Percentiles rank a stretch among this genome's conserved stretches.
Evolutionary conservation across 2,113 vertebrate genomes (phyloP).

Genomic region (Turnix velox): DNA sequence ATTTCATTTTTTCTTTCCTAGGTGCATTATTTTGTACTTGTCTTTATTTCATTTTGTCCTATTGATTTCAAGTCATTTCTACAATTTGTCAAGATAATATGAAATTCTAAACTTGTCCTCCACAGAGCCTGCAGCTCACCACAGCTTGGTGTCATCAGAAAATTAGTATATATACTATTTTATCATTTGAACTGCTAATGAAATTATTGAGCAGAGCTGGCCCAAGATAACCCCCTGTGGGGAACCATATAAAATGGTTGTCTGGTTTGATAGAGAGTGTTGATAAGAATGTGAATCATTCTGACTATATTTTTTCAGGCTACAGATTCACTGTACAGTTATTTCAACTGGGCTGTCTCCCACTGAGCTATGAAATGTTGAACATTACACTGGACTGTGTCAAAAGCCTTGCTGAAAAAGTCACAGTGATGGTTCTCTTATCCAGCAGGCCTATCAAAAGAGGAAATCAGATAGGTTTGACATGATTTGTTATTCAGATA

Average conservation of each 20-base stretch:
- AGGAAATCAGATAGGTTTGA: neutral
- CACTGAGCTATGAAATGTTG: neutral
- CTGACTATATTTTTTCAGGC: neutral
- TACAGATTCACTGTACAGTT: neutral
- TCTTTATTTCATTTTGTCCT: conserved; percentile 10
- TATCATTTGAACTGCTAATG: conserved; percentile 26
- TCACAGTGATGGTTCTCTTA: neutral
- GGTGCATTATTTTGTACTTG: neutral
- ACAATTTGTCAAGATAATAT: neutral
- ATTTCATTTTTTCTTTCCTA: neutral
- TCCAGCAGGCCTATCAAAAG: neutral
- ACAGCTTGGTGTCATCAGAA: neutral
- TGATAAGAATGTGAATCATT: conserved; percentile 11
- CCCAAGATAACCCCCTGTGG: neutral
- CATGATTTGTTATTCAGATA: neutral
- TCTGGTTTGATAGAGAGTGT: neutral
- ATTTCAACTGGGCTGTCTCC: neutral
- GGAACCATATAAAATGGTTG: neutral
- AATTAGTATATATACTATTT: neutral
- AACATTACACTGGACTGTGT: neutral
- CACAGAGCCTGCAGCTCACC: neutral
- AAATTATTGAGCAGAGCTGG: conserved; percentile 22
- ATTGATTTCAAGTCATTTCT: conserved; percentile 11
- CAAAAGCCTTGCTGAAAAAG: neutral
- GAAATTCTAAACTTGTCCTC: neutral